A percentile compares a stretch with the other conserved stretches of the same genome.
phyloP scores from a whole-genome alignment of 2,888 invertebrate species.

The Drosophila paramelanica region DNA sequence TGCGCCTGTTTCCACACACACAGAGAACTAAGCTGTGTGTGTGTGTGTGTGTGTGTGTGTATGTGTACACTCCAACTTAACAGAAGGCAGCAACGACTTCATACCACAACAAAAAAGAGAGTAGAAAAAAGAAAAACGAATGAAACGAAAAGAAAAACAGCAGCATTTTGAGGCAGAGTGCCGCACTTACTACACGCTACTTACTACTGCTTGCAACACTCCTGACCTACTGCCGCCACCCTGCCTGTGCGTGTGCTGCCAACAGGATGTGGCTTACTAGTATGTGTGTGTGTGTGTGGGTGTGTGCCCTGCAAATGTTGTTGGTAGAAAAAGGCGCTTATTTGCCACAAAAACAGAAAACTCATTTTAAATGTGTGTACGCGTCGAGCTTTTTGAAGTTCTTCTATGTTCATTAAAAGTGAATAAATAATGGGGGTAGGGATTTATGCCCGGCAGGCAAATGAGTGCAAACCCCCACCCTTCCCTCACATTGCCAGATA shows the following conservation, averaged over 20 bases:
- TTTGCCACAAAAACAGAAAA: slow-evolving; percentile 53
- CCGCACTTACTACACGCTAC: slow-evolving; percentile 75
- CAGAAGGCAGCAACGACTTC: slow-evolving; percentile 73
- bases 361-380: slow-evolving; percentile 66
- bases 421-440: slow-evolving; percentile 63
- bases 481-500: neutral
- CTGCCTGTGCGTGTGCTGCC: slow-evolving; percentile 24
- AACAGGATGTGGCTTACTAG: slow-evolving; percentile 56
- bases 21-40: slow-evolving; percentile 11
- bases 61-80: slow-evolving; percentile 65
- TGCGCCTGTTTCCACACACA: slow-evolving; percentile 64
- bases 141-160: slow-evolving; percentile 11
- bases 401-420: slow-evolving; percentile 70
- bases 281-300: slow-evolving; percentile 21
- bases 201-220: slow-evolving; percentile 68
- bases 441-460: slow-evolving; percentile 19
- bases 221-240: slow-evolving; percentile 69
- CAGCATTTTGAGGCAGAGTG: slow-evolving; percentile 51
- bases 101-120: slow-evolving; percentile 72
- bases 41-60: slow-evolving; percentile 24
- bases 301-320: slow-evolving; percentile 56
- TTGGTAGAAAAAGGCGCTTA: slow-evolving; percentile 63
- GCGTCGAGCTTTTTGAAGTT: slow-evolving; percentile 60
- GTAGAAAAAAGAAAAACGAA: slow-evolving; percentile 21
- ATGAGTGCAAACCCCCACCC: neutral